These are phyloP conservation scores for Chitala chitala DNA, from an alignment of 2,113 vertebrate genomes.

Conservation along the genomic window DNA sequence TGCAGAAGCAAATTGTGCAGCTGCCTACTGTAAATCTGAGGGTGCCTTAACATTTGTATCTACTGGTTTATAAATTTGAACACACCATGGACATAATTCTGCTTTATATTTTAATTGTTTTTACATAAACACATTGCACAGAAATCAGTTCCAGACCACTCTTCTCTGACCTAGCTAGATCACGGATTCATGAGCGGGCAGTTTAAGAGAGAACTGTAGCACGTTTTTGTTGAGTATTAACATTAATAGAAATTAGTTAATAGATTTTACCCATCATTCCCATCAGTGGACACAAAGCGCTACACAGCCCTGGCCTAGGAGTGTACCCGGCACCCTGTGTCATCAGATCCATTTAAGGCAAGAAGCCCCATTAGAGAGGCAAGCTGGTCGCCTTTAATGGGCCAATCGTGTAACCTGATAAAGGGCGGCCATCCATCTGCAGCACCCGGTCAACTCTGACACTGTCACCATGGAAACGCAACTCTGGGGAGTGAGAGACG, in stretches of 20 bases:
- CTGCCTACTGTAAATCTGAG: too few species aligned
- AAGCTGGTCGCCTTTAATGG: conserved; percentile 51
- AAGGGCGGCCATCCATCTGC: conserved; percentile 71
- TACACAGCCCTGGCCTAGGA: not conserved
- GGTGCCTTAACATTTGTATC: too few species aligned
- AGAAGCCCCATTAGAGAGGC: conserved; percentile 37
- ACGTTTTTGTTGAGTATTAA: not conserved
- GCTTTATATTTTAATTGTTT: not conserved
- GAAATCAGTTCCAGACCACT: not conserved
- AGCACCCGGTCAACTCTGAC: conserved; percentile 70
- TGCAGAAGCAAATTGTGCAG: too few species aligned
- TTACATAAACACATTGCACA: not conserved
- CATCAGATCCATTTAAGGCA: conserved; percentile 31
- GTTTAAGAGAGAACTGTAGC: not conserved
- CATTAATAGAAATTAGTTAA: conserved; percentile 10
- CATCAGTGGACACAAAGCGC: not conserved
- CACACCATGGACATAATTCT: not conserved
- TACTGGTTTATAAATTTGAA: too few species aligned
- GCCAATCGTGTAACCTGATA: conserved; percentile 64
- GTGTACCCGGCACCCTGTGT: conserved; percentile 49
- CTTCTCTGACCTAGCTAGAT: not conserved
- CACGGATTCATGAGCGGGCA: not conserved
- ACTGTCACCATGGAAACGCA: conserved; percentile 71
- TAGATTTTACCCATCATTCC: not conserved
- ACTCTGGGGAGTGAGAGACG: conserved; percentile 61